Evolutionary conservation across 2,797 vertebrate genomes (phyloP).

Genomic region (Diceros bicornis): DNA sequence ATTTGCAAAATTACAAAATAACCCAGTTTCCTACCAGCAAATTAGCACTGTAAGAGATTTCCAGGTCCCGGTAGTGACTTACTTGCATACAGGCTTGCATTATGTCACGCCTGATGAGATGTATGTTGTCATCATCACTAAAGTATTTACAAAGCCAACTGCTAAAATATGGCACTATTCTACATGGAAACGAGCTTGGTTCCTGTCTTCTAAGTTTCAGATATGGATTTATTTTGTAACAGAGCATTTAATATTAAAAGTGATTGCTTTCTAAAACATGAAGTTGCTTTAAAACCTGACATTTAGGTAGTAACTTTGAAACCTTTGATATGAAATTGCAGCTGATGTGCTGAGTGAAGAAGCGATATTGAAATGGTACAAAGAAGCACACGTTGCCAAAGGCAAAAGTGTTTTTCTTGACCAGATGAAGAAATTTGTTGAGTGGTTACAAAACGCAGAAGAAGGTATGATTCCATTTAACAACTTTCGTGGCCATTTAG

Average conservation of each 20-base stretch:
- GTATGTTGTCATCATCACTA: background rate
- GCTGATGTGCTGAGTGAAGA: constrained; percentile 96
- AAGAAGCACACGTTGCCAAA: constrained; percentile 94
- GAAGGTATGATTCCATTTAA: constrained; percentile 91
- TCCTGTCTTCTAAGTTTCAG: background rate
- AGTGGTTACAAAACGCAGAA: constrained; percentile 96
- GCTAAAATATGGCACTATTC: background rate
- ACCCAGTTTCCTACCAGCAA: background rate
- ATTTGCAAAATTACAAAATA: constrained; percentile 51
- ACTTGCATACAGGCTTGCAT: background rate
- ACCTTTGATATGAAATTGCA: constrained; percentile 85
- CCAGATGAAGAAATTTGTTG: constrained; percentile 97
- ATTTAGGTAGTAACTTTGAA: constrained; percentile 28
- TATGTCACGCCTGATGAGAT: background rate
- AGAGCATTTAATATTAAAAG: background rate
- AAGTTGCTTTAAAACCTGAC: background rate
- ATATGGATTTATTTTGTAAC: background rate
- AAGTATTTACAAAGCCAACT: background rate
- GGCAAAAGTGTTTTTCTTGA: constrained; percentile 97
- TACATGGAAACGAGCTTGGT: background rate
- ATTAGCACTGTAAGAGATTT: background rate
- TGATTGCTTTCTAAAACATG: background rate
- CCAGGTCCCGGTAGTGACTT: background rate
- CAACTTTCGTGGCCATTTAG: background rate
- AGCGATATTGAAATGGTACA: constrained; percentile 96